A percentile compares a stretch with the other conserved stretches of the same genome.
These are phyloP conservation scores for Gymnobelideus leadbeateri DNA, from an alignment of 2,113 vertebrate species.

Conservation along the genomic window DNA sequence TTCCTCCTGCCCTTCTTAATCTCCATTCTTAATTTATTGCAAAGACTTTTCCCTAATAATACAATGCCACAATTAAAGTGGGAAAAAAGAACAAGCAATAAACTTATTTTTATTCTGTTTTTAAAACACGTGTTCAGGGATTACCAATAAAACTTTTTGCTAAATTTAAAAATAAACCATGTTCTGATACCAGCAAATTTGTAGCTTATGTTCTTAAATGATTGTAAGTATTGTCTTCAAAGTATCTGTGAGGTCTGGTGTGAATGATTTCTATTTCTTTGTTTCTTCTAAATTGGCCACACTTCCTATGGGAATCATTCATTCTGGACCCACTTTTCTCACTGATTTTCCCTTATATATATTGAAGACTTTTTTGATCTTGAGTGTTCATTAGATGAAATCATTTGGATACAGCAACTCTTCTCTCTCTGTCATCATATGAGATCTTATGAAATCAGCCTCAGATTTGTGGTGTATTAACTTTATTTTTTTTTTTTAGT, in stretches of 20 bases:
- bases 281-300: not conserved
- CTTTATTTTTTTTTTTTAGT: not conserved
- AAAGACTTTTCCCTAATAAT: slow-evolving; percentile 71
- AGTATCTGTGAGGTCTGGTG: not conserved
- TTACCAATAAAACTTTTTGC: slow-evolving; percentile 73
- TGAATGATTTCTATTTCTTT: not conserved
- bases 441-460: not conserved
- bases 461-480: not conserved
- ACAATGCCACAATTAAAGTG: slow-evolving; percentile 67
- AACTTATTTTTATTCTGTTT: slow-evolving; percentile 78
- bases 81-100: slow-evolving; percentile 78
- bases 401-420: not conserved
- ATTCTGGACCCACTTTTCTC: slow-evolving; percentile 10
- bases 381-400: not conserved
- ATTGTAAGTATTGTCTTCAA: not conserved
- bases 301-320: not conserved
- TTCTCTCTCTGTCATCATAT: not conserved
- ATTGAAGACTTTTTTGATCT: not conserved
- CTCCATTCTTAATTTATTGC: slow-evolving; percentile 85
- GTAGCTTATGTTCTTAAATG: slow-evolving; percentile 70
- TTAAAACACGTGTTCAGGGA: slow-evolving; percentile 79
- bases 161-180: slow-evolving; percentile 84
- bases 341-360: not conserved
- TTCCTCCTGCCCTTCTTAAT: slow-evolving; percentile 61
- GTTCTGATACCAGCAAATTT: slow-evolving; percentile 71